Base-by-base conservation (phyloP, 2,797 vertebrate species). In the Eleutherodactylus coqui region DNA sequence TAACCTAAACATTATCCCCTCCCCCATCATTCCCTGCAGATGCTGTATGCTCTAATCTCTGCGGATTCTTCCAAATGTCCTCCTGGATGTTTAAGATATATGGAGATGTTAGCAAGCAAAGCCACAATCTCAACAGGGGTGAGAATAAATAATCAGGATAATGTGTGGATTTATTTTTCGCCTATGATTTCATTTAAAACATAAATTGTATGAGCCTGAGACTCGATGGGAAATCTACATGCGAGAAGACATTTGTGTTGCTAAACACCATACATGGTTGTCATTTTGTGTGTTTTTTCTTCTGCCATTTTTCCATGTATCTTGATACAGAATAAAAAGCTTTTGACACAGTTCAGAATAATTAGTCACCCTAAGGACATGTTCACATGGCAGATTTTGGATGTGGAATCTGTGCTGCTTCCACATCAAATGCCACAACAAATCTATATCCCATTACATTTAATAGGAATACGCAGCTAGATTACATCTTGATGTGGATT, bases 141-240 rank as follows among this genome's bases (percentile, higher is more conserved):
- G 78, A 45, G 55, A 81, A 86, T 85, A 86, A 86, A 86, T 86
- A 81, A 86, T 82, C 70, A 67, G 55, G 79, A 76, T 86, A 86
- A 86, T 82, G 55, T 67, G 21, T 75, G 55, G 43, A 81, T 75
- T 75, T 82, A 86, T 81, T 49, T 76, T 82, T 53, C 24, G 47
- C 70, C 36, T 60, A 82, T 82, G 78, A 76, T 75, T 86, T 86
- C 41, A 86, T 75, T 86, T 67, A 81, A 86, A 81, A 29, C 69
- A 86, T 85, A 85, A 81, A 86, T 86, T 75, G 60, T 53, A 43
- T 51, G 14, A 32, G 77, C 45, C 36, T 10, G 16, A 81, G 51
- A 75, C 27, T 49, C 49, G 69, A 64, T 19, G 19, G 55, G n/a
- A 80, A 70, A 75, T 86, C 49, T 75, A 75, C 69, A 43, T 69